Percentiles rank a stretch among this genome's conserved stretches.
Evolutionary conservation across 1,140 invertebrate genomes (phyloP).

Genomic region (Apis dorsata): DNA sequence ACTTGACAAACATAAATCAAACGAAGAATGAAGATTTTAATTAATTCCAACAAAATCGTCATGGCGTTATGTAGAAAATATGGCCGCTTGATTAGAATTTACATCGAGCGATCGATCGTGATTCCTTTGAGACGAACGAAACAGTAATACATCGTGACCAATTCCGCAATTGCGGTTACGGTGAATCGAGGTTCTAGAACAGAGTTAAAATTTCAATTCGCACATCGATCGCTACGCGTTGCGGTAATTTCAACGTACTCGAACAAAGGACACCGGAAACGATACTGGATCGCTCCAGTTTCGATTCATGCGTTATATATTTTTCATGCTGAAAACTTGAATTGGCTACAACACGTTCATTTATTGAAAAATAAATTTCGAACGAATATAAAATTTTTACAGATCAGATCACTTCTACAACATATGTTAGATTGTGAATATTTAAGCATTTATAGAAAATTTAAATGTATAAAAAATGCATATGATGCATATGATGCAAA

Average conservation of each 20-base stretch:
- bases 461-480: no score
- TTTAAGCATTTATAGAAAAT: no score
- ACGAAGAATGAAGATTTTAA: constrained; percentile 21
- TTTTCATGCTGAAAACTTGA: background rate
- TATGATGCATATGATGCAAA: no score
- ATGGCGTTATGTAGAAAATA: background rate
- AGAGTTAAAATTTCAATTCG: constrained; percentile 9
- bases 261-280: background rate
- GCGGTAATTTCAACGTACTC: background rate
- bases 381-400: no score
- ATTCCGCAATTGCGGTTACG: background rate
- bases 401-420: no score
- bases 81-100: constrained; percentile 20
- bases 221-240: background rate
- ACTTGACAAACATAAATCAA: background rate
- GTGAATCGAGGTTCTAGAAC: background rate
- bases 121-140: background rate
- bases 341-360: no score
- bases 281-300: background rate
- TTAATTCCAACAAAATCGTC: background rate
- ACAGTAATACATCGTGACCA: background rate
- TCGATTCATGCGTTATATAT: background rate
- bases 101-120: background rate
- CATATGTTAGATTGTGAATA: no score
- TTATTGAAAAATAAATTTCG: no score